phyloP scores from a whole-genome alignment of 2,113 vertebrate genomes.

The Pluvianellus socialis region DNA sequence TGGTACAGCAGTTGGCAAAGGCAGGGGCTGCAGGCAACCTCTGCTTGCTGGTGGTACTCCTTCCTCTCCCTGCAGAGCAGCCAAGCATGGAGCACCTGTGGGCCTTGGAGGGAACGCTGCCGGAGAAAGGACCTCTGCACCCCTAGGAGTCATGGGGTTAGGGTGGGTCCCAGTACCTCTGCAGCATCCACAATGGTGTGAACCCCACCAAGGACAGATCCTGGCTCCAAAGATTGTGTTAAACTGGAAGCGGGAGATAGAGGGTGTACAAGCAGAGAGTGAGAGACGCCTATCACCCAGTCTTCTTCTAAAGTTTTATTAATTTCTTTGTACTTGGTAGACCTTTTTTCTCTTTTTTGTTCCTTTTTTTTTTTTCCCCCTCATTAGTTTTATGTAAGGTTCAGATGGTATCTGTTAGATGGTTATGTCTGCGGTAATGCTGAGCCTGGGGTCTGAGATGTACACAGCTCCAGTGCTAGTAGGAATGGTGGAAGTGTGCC shows the following conservation, averaged over 20 bases:
- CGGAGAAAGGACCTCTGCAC: background rate
- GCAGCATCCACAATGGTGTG: background rate
- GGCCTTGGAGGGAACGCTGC: background rate
- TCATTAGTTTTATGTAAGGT: background rate
- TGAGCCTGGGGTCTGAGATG: background rate
- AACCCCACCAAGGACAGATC: background rate
- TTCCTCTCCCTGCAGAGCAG: background rate
- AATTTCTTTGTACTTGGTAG: background rate
- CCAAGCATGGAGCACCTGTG: fast-evolving
- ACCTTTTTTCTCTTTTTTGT: fast-evolving
- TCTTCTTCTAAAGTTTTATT: background rate
- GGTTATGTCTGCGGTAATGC: background rate
- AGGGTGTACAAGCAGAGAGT: background rate
- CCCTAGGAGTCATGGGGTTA: background rate
- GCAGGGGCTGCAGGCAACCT: background rate
- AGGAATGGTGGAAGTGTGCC: background rate
- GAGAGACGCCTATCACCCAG: background rate
- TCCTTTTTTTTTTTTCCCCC: fast-evolving
- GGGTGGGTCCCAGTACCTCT: background rate
- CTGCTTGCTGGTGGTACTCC: background rate
- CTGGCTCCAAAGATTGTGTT: background rate
- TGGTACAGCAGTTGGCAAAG: background rate
- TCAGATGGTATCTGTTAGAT: background rate
- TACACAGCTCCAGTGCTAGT: fast-evolving
- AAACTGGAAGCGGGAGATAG: background rate